These are phyloP conservation scores for Cichlasoma orientale DNA, from an alignment of 2,797 vertebrate species.

Conservation along the genomic window DNA sequence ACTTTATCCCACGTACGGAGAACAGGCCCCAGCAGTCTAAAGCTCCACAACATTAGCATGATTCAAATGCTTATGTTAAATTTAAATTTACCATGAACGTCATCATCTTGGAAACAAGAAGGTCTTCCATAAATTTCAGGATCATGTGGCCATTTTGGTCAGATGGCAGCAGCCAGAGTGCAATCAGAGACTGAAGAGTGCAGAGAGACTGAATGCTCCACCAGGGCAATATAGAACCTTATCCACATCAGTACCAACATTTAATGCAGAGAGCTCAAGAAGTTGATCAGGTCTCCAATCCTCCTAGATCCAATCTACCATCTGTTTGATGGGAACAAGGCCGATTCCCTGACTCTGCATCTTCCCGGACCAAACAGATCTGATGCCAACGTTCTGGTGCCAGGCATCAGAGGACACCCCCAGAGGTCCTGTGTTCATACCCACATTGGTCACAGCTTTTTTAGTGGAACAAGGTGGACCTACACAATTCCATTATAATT, in stretches of 20 bases:
- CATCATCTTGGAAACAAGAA: not conserved
- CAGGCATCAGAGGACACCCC: not conserved
- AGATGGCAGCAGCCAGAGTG: not conserved
- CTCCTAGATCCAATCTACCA: not conserved
- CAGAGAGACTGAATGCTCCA: not conserved
- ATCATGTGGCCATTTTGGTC: not conserved
- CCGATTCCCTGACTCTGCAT: not conserved
- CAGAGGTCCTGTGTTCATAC: not conserved
- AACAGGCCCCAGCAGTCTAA: not conserved
- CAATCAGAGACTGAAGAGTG: not conserved
- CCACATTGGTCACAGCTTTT: not conserved
- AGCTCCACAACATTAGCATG: not conserved
- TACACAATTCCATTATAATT: not conserved
- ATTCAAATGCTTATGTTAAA: not conserved
- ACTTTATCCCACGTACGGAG: not conserved
- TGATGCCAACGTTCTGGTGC: too few relatives aligned
- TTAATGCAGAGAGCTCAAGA: not conserved
- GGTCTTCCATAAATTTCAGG: not conserved
- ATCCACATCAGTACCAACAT: not conserved
- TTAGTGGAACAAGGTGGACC: not conserved
- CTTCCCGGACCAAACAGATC: not conserved
- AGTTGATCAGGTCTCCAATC: not conserved
- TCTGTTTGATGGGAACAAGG: not conserved
- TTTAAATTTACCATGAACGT: not conserved
- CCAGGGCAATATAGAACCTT: not conserved